Evolutionary conservation across 2,797 vertebrate species (phyloP).

Genomic region (Saxicola maurus): DNA sequence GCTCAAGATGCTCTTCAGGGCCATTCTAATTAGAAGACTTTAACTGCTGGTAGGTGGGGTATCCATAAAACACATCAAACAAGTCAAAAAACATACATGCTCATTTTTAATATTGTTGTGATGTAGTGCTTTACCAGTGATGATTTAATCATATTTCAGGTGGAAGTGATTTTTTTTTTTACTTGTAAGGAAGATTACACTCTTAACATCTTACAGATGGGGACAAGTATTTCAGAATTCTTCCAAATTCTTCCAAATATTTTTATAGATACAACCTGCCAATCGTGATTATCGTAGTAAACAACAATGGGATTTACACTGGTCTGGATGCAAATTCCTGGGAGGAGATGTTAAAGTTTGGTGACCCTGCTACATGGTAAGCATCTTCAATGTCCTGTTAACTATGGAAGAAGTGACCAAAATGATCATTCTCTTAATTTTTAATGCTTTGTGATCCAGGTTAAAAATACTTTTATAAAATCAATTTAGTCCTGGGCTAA

Average conservation of each 20-base stretch:
- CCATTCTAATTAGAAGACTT: background rate
- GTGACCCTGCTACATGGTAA: conserved; percentile 83
- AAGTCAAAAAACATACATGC: background rate
- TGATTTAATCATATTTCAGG: background rate
- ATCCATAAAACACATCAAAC: background rate
- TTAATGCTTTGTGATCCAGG: background rate
- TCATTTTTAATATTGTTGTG: background rate
- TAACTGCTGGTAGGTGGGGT: background rate
- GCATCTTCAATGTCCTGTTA: background rate
- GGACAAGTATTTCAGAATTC: background rate
- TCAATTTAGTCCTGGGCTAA: background rate
- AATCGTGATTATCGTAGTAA: conserved; percentile 89
- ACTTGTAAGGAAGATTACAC: background rate
- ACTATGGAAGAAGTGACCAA: background rate
- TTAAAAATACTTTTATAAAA: background rate
- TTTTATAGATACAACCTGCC: conserved; percentile 87
- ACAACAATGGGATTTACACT: conserved; percentile 97
- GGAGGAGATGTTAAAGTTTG: conserved; percentile 81
- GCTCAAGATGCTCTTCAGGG: background rate
- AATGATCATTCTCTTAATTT: background rate
- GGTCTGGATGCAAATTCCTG: conserved; percentile 85
- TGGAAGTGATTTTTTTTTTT: background rate
- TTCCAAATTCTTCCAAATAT: too few relatives aligned
- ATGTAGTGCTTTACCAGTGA: background rate
- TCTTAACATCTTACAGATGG: background rate